phyloP scores from a whole-genome alignment of 2,113 vertebrate species.

The Sceloporus undulatus region DNA sequence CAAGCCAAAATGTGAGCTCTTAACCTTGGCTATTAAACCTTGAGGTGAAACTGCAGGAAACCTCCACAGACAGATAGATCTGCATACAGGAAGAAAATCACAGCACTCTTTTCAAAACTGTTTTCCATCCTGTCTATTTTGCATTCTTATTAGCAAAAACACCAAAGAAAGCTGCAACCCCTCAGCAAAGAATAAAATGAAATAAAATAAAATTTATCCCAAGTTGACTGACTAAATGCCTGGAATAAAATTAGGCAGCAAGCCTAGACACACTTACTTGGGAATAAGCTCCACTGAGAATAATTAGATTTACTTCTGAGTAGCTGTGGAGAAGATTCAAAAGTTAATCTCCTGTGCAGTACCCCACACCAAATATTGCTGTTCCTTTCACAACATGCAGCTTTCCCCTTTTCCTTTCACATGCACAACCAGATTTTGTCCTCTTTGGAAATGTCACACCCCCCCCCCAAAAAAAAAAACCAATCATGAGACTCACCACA shows the following conservation, averaged over 20 bases:
- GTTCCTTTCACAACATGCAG: no score
- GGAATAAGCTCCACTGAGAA: no score
- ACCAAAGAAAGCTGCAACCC: background rate
- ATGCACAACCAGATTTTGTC: background rate
- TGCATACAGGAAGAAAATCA: background rate
- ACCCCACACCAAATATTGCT: background rate
- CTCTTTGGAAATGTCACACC: no score
- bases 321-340: background rate
- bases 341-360: background rate
- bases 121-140: background rate
- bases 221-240: background rate
- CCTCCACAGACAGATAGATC: background rate
- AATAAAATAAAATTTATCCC: background rate
- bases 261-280: no score
- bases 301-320: background rate
- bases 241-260: background rate
- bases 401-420: background rate
- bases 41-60: background rate
- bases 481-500: background rate
- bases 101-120: background rate
- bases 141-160: background rate
- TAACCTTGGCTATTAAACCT: conserved; percentile 3
- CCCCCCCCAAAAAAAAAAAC: background rate
- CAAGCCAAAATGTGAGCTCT: background rate
- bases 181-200: background rate